These are phyloP conservation scores for Phalacrocorax pelagicus DNA, from an alignment of 2,113 vertebrate genomes.

Conservation along the genomic window DNA sequence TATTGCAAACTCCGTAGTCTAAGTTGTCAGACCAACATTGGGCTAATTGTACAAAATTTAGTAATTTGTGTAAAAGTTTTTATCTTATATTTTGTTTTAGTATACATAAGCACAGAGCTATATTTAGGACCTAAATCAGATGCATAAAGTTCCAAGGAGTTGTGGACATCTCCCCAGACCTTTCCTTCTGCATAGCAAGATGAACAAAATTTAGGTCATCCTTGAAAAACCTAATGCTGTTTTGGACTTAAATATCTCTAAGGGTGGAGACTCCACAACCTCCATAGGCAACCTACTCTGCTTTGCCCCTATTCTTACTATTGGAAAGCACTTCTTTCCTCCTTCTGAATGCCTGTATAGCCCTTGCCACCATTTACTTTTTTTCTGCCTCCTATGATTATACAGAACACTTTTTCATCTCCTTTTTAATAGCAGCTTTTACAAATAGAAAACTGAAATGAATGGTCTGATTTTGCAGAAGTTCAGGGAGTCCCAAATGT, in stretches of 20 bases:
- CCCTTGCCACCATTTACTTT: background rate
- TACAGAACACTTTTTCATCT: background rate
- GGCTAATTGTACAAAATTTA: background rate
- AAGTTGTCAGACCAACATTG: background rate
- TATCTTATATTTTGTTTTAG: background rate
- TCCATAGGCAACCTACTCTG: background rate
- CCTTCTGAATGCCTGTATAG: background rate
- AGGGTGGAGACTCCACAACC: background rate
- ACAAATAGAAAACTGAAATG: background rate
- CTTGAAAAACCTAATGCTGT: background rate
- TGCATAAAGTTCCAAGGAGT: rapidly evolving
- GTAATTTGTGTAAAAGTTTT: background rate
- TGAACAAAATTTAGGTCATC: background rate
- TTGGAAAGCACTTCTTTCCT: background rate
- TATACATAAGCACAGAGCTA: background rate
- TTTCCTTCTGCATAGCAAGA: background rate
- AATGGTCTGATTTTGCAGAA: background rate
- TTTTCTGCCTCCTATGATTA: background rate
- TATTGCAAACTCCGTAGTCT: background rate
- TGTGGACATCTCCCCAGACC: background rate
- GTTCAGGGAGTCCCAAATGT: background rate
- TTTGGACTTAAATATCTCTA: background rate
- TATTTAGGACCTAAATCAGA: background rate
- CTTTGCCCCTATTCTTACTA: background rate
- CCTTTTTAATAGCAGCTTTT: background rate